Base-by-base conservation (phyloP, 2,888 invertebrate genomes). In the Leptinotarsa peninsularis region DNA sequence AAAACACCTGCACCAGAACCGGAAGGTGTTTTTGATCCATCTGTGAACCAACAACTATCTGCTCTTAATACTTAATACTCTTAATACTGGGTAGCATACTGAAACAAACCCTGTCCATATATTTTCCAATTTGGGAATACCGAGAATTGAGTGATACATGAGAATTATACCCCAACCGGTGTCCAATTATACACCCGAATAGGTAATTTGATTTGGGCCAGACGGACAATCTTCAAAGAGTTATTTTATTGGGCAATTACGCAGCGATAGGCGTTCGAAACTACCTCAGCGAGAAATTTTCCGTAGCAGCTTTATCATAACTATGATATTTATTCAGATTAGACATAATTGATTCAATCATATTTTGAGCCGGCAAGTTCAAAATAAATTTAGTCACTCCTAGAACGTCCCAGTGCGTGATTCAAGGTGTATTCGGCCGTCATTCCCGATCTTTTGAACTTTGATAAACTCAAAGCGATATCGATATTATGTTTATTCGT, bases 271-370 rank as follows among this genome's bases (percentile, higher is more conserved):
- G 27, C 58, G 21, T 58, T 58, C 58, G 4, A 58, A 27, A 23
- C 58, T 58, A 58, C 58, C 58, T 58, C 43, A 17, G 58, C 13
- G 58, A 21, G 23, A 58, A 21, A 23, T 23, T 58, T 58, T 58
- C 27, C 4, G 58, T 23, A 27, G 21, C 14, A 23, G 23, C 23
- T 10, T 58, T 23, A 58, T 58, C 21, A 58, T 1, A 54, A 10
- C 18, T 54, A 54, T 54, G 54, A 58, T 58, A 58, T 58, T 23
- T 23, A 58, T 23, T 58, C 21, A 58, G 58, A 58, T 58, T 58
- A 58, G 23, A 58, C 58, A 58, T 21, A 58, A 58, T 58, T 58
- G 58, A 58, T 58, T 58, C 52, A 52, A 15, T n/a, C 52, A 52
- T 52, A 52, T 52, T 52, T 17, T 52, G n/a, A 52, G 4, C 4